Percentiles rank a stretch among this genome's conserved stretches.
Conservation (phyloP, 2,888 invertebrate species). For the Acrobasis repandana region DNA sequence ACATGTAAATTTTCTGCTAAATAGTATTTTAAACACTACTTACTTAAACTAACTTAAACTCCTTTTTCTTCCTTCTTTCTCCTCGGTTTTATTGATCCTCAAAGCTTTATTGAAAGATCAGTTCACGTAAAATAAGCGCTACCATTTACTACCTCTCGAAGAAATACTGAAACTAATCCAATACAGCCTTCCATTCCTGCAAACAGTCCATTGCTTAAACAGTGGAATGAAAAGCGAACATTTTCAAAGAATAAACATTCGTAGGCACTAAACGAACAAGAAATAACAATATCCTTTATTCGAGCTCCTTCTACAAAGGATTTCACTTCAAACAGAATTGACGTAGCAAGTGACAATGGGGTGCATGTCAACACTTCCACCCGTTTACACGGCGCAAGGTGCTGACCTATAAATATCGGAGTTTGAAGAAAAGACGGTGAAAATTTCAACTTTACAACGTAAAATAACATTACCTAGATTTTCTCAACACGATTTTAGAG, state of each 20-base stretch:
- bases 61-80: too few relatives aligned
- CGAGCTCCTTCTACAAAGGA: constrained; percentile 31
- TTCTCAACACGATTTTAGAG: too few relatives aligned
- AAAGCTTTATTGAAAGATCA: neutral
- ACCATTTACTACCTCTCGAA: neutral
- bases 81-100: neutral
- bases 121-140: neutral
- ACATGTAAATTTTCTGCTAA: too few relatives aligned
- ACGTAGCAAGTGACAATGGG: constrained; percentile 42
- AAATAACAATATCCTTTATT: constrained; percentile 56
- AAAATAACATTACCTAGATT: neutral
- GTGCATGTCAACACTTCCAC: constrained; percentile 47
- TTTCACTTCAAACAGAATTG: constrained; percentile 30
- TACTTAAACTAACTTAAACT: too few relatives aligned
- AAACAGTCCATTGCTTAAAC: constrained; percentile 10
- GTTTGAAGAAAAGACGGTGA: constrained; percentile 16
- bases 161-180: constrained; percentile 12
- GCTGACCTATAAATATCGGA: constrained; percentile 32
- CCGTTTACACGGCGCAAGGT: constrained; percentile 40
- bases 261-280: constrained; percentile 48
- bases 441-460: neutral
- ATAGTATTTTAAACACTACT: too few relatives aligned
- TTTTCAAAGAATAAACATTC: constrained; percentile 15
- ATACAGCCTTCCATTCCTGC: neutral
- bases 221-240: constrained; percentile 40